These are phyloP conservation scores for Micoletzkya japonica DNA, from an alignment of 2,888 invertebrate species.

Conservation along the genomic window DNA sequence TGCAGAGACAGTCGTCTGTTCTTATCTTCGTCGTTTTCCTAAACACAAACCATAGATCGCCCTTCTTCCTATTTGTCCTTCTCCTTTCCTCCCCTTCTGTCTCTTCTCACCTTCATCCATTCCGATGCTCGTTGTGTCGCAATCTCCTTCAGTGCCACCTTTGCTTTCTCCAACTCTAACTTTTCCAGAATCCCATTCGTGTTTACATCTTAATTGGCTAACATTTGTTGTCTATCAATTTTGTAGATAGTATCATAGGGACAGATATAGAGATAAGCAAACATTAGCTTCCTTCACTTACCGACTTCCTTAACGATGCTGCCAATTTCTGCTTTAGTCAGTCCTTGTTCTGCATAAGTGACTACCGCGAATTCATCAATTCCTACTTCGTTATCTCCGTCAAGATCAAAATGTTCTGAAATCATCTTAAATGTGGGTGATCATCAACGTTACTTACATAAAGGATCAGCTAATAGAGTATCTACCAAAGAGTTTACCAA, in stretches of 20 bases:
- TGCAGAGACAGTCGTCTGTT: constrained; percentile 2
- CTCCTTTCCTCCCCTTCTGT: background rate
- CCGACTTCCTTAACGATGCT: constrained; percentile 24
- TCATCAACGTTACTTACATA: too few species aligned
- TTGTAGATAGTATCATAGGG: background rate
- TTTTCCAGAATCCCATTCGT: constrained; percentile 4
- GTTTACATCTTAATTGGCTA: background rate
- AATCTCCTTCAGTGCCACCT: background rate
- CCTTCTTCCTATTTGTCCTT: background rate
- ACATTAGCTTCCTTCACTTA: background rate
- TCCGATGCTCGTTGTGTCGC: constrained; percentile 15
- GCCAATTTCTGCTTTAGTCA: constrained; percentile 28
- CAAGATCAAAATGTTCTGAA: constrained; percentile 23
- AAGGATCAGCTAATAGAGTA: too few species aligned
- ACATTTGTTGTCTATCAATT: background rate
- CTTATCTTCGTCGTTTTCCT: constrained; percentile 23
- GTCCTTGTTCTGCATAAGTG: constrained; percentile 22
- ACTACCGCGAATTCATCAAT: constrained; percentile 26
- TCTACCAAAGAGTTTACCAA: too few species aligned
- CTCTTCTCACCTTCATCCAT: constrained; percentile 25
- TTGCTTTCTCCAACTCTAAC: constrained; percentile 12
- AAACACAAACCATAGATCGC: background rate
- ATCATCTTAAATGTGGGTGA: too few species aligned
- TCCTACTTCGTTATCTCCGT: constrained; percentile 16
- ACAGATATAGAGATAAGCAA: background rate